Conservation (phyloP, 2,888 invertebrate species). For the Scotopteryx bipunctaria region DNA sequence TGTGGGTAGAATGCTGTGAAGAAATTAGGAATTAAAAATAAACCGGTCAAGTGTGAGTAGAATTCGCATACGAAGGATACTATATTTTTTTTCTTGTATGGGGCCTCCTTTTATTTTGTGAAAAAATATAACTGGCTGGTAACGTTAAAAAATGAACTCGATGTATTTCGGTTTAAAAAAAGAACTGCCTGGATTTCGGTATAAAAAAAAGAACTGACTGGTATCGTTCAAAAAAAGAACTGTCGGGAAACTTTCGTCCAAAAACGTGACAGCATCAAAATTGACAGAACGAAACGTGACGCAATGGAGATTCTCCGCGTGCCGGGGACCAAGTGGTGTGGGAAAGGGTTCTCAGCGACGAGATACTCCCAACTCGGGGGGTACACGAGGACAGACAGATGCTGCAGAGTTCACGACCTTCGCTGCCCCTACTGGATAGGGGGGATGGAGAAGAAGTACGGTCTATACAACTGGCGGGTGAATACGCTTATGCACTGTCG, state of each 20-base stretch:
- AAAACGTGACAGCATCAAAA: constrained; percentile 14
- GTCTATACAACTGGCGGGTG: constrained; percentile 94
- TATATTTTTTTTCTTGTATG: no score
- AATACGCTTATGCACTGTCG: constrained; percentile 96
- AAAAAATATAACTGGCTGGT: no score
- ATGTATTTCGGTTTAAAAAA: no score
- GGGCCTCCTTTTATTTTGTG: no score
- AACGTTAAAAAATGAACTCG: no score
- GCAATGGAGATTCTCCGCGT: constrained; percentile 88
- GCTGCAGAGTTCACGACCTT: constrained; percentile 94
- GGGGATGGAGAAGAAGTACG: constrained; percentile 92
- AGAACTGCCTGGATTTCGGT: no score
- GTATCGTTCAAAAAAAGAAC: constrained; percentile 23
- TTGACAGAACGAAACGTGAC: constrained; percentile 72
- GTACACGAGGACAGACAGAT: constrained; percentile 88
- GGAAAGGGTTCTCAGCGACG: constrained; percentile 91
- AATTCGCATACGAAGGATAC: no score
- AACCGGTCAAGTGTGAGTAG: no score
- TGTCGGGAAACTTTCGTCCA: constrained; percentile 1
- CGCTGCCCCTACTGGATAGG: constrained; percentile 93
- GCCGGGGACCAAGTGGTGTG: constrained; percentile 97
- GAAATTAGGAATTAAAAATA: constrained; percentile 16
- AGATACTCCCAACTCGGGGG: constrained; percentile 93
- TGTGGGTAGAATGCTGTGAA: constrained; percentile 24
- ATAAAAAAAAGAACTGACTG: constrained; percentile 35